Evolutionary conservation across 2,888 invertebrate genomes (phyloP), one percentile per base, ranked within the genome.

Genomic region (Creontiades dilutus): DNA sequence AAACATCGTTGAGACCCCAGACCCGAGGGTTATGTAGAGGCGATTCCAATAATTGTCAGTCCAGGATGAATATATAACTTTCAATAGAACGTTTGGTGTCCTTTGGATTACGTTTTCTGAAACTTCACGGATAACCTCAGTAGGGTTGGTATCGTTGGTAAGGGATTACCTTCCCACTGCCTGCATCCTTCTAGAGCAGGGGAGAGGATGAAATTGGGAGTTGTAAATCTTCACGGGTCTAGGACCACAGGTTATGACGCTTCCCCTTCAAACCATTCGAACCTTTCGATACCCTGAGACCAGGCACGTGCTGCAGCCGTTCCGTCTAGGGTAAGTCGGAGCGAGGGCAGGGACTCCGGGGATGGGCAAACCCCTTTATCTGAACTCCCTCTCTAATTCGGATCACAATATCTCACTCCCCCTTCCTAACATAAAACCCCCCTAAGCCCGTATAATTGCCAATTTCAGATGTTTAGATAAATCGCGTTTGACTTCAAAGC

Each of bases 231-330:
- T 68, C 86, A 86, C 46, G 85, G 85, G 57, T 61, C 57, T 28
- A 85, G 75, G 86, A 46, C 86, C 86, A 68, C 86, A 68, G 86
- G 68, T 86, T 86, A 68, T 86, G 86, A 86, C 68, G 86, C 68
- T 46, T 46, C 37, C 47, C 47, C 23, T 57, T 55, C 84, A 13
- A 7, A n/a, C 46, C 68, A 86, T 86, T 86, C 68, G 86, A 86
- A 86, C 68, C 75, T 37, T 37, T 19, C 47, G 52, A 81, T 37
- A 23, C 61, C 85, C 19, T 14, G 82, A 19, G 47, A 55, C 46
- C n/a, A 4, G 19, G 61, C 68, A 68, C 75, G 86, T 86, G 86
- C 75, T 68, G 68, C n/a, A 28, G 12, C 75, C 68, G 7, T 47
- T 12, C 48, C 61, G 19, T 5, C n/a, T 11, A 81, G 0, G 81